These are phyloP conservation scores for Drosophila meridionalis DNA, from an alignment of 2,888 invertebrate genomes.

Conservation along the genomic window DNA sequence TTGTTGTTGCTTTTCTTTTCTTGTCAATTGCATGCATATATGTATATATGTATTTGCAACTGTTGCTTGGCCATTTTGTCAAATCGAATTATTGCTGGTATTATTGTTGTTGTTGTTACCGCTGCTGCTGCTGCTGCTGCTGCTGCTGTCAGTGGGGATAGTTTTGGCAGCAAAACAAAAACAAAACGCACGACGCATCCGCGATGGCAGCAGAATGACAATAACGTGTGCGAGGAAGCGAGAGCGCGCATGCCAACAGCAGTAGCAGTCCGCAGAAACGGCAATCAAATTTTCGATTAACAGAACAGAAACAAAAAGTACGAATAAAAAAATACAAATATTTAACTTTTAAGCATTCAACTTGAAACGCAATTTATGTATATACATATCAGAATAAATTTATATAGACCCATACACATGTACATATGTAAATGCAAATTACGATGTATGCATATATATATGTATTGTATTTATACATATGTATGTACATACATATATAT, in stretches of 20 bases:
- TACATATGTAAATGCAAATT: constrained; percentile 2
- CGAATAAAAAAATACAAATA: not conserved
- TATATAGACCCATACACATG: constrained; percentile 6
- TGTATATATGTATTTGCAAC: constrained; percentile 31
- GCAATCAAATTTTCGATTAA: constrained; percentile 51
- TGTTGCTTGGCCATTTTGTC: constrained; percentile 43
- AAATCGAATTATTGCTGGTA: constrained; percentile 7
- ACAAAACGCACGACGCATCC: constrained; percentile 53
- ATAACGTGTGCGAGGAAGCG: constrained; percentile 29
- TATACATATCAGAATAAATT: constrained; percentile 7
- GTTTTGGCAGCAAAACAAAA: constrained; percentile 68
- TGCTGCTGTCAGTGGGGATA: constrained; percentile 5
- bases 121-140: not conserved
- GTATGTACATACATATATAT: constrained; percentile 13
- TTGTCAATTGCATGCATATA: not conserved
- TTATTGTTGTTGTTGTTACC: constrained; percentile 16
- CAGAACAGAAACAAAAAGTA: constrained; percentile 33
- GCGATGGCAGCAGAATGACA: constrained; percentile 31
- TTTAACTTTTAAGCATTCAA: constrained; percentile 17
- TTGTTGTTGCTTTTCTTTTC: constrained; percentile 22
- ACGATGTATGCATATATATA: not conserved
- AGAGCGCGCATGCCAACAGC: constrained; percentile 65
- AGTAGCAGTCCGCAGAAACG: constrained; percentile 37
- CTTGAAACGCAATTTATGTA: constrained; percentile 39
- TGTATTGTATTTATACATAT: not conserved